Evolutionary conservation across 2,888 invertebrate species (phyloP), one percentile per base, ranked within the genome.

Genomic region (Caenorhabditis sp.): DNA sequence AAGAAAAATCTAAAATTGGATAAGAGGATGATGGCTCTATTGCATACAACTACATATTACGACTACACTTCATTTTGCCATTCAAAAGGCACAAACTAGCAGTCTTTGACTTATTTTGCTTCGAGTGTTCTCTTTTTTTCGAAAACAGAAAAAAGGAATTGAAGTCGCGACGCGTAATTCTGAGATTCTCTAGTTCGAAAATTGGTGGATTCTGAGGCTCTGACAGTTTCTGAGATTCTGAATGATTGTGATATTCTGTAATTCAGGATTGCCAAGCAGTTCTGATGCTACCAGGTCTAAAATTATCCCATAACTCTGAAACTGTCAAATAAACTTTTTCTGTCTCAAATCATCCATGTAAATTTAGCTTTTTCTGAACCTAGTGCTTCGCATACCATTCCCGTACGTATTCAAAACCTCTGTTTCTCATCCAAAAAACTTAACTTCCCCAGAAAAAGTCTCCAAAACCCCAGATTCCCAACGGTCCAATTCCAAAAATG

Each of bases 401-500:
- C 16, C 1, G 4, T 16, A 14, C 5, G 44, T 44, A 5, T 16
- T 16, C n/a, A n/a, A n/a, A 5, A 10, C 24, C 24, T 19, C 14
- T 58, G 31, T 58, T 12, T 58, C 10, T 59, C n/a, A 3, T 47
- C 10, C 4, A 14, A 51, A 68, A 54, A 56, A 28, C 31, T 14
- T n/a, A 19, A 56, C n/a, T 58, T 19, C 22, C 14, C 24, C 1
- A 28, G 38, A 76, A 76, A 66, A 66, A 59, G 54, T 63, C 61
- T 47, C 61, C 63, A 24, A 24, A 44, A 47, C 2, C 38, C 12
- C 12, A 49, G 47, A 59, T 26, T 77, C 77, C 77, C 77, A 61
- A 63, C 41, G 77, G 77, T 61, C 22, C 69, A 38, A 77, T 77
- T 77, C 22, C 16, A 63, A 59, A 68, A 77, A 77, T 77, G 77